These are phyloP conservation scores for Camptogramma bilineatum DNA, from an alignment of 2,888 invertebrate species.

Conservation along the genomic window DNA sequence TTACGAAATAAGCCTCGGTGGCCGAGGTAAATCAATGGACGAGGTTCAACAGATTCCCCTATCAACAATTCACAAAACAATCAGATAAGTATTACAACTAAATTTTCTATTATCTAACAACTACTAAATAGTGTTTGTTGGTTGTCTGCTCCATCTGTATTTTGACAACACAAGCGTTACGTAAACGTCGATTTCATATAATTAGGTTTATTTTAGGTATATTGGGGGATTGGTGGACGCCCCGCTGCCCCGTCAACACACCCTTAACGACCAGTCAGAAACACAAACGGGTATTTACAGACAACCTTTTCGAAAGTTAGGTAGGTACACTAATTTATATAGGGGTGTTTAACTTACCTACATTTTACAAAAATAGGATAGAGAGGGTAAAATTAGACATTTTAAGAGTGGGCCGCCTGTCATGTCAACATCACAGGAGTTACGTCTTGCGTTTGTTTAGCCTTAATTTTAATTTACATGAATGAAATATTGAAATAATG, in stretches of 20 bases:
- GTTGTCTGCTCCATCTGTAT: constrained; percentile 10
- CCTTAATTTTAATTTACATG: no score
- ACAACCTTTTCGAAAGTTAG: constrained; percentile 32
- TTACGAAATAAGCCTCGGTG: no score
- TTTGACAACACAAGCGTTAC: constrained; percentile 23
- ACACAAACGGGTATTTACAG: constrained; percentile 57
- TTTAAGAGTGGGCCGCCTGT: constrained; percentile 9
- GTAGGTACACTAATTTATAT: constrained; percentile 19
- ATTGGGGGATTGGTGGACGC: constrained; percentile 35
- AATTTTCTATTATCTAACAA: constrained; percentile 12
- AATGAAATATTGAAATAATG: no score
- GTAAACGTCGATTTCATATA: constrained; percentile 31
- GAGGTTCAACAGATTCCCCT: no score
- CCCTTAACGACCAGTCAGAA: constrained; percentile 51
- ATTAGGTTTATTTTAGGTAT: constrained; percentile 32
- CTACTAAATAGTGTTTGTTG: not conserved
- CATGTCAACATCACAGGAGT: constrained; percentile 19
- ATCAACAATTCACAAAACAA: not conserved
- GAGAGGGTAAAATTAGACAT: not conserved
- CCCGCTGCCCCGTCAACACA: constrained; percentile 54
- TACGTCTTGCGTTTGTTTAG: constrained; percentile 4
- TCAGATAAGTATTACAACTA: not conserved
- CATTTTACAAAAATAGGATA: constrained; percentile 15
- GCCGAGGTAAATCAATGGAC: no score
- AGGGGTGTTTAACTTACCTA: not conserved